Evolutionary conservation across 2,888 invertebrate genomes (phyloP), one percentile per base, ranked within the genome.

Genomic region (Cosmia trapezina): DNA sequence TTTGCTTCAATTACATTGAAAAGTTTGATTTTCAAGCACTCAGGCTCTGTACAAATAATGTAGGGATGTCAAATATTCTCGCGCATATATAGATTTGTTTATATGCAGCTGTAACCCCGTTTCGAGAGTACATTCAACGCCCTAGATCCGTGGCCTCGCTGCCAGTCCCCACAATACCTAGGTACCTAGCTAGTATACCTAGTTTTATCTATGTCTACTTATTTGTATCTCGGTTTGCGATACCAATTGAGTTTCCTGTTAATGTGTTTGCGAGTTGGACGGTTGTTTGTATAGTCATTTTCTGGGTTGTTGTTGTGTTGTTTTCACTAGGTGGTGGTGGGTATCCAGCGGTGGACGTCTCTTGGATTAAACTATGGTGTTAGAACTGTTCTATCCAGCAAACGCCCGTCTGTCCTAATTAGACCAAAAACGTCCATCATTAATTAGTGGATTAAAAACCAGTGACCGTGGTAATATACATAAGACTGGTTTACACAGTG

Each of bases 131-230:
- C 88, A 89, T 90, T 88, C 87, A 84, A 85, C 90, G 94, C 87
- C 93, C 94, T 88, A 94, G 89, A 91, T 94, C 81, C 89, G 79
- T 87, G 91, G 87, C 93, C 93, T 89, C 90, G 89, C 68, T 17
- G 62, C 73, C 67, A 61, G 72, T 54, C 64, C 41, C 45, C 79
- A 90, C 89, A 90, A 91, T 91, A 90, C 88, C 89, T 89, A 91
- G 81, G 71, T 76, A 88, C 83, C 80, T 78, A 85, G 41, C 19
- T 68, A 62, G 56, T 73, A 66, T 79, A 83, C 69, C 71, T 67
- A 64, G 71, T 33, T 71, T 60, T 61, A 61, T 60, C 28, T 70
- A 65, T 70, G 63, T 63, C 51, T 60, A 56, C 49, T 49, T 60
- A 37, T 61, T 45, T 70, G 45, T 63, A 9, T 70, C 66, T 67